A percentile compares a stretch with the other conserved stretches of the same genome.
Conservation (phyloP, 1,140 invertebrate species). For the Heliconius congener region DNA sequence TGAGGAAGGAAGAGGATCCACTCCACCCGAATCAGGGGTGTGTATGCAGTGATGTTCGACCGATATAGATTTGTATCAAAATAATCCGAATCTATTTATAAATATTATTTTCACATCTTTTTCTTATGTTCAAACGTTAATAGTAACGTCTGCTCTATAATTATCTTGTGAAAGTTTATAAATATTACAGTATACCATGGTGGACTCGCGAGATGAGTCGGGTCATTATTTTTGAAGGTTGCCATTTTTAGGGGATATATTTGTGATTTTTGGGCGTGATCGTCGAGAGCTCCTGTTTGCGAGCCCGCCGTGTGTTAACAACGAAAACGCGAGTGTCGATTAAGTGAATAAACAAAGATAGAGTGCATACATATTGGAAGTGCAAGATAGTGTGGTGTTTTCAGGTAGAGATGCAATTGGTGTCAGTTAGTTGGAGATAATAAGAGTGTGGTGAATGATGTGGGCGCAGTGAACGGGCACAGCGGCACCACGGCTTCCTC, state of each 20-base stretch:
- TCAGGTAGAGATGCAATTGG: conserved; percentile 77
- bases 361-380: conserved; percentile 35
- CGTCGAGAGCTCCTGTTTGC: conserved; percentile 38
- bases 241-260: conserved; percentile 77
- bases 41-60: conserved; percentile 77
- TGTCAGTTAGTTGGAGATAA: conserved; percentile 70
- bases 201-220: conserved; percentile 61
- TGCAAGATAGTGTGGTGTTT: conserved; percentile 58
- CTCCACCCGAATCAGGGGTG: conserved; percentile 78
- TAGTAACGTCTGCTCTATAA: conserved; percentile 80
- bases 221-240: conserved; percentile 73
- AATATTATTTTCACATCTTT: conserved; percentile 82
- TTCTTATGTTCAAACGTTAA: conserved; percentile 81
- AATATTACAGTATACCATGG: conserved; percentile 78
- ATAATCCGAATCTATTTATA: conserved; percentile 82
- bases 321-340: conserved; percentile 40
- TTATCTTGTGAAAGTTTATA: conserved; percentile 80
- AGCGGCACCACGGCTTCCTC: conserved; percentile 77
- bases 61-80: conserved; percentile 81
- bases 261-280: conserved; percentile 70
- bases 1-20: conserved; percentile 73
- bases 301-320: conserved; percentile 26
- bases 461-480: conserved; percentile 65
- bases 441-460: conserved; percentile 72
- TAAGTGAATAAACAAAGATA: conserved; percentile 22